Percentiles rank a stretch among this genome's conserved stretches.
Evolutionary conservation across 2,797 vertebrate species (phyloP).

Genomic region (Falco biarmicus): DNA sequence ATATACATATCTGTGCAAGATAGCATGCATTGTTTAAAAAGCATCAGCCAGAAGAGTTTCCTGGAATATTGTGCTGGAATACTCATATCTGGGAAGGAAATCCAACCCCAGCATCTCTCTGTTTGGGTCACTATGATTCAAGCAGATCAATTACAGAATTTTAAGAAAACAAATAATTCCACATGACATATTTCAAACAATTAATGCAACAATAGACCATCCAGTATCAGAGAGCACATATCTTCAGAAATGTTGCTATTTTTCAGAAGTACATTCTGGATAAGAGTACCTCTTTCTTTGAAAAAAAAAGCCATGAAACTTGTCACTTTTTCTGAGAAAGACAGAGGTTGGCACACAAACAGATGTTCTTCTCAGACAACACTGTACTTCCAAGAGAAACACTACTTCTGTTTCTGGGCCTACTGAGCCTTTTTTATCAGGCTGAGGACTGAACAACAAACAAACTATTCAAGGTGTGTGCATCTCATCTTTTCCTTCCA

Average conservation of each 20-base stretch:
- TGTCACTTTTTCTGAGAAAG: background rate
- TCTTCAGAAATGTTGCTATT: background rate
- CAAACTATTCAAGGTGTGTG: background rate
- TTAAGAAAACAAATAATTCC: background rate
- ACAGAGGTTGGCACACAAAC: background rate
- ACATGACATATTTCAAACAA: background rate
- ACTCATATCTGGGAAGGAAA: background rate
- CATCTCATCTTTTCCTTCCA: background rate
- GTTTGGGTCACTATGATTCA: background rate
- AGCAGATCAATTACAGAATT: background rate
- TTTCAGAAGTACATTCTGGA: background rate
- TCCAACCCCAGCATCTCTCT: background rate
- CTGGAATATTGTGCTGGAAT: background rate
- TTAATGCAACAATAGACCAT: background rate
- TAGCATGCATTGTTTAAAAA: background rate
- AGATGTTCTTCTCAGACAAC: background rate
- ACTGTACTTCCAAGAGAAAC: background rate
- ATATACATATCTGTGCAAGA: background rate
- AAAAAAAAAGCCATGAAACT: background rate
- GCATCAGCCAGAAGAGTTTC: background rate
- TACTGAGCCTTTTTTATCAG: background rate
- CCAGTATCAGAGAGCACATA: background rate
- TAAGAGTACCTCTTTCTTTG: background rate
- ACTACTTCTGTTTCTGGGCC: background rate
- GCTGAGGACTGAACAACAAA: background rate